Percentiles rank a stretch among this genome's conserved stretches.
Conservation (phyloP, 2,888 invertebrate genomes). For the Eudasyphora cyanicolor region DNA sequence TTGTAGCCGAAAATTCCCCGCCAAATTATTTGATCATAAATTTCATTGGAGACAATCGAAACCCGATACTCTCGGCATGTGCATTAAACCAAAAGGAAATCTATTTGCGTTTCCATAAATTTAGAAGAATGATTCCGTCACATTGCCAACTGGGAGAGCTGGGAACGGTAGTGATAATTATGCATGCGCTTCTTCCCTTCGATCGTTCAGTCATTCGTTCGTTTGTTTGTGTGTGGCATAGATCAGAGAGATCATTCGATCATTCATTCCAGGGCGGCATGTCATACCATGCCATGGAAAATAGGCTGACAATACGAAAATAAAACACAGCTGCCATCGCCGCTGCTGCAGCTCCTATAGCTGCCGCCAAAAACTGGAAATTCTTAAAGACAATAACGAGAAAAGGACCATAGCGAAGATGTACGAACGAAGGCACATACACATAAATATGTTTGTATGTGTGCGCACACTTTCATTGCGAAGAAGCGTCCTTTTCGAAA, state of each 20-base stretch:
- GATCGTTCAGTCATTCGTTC: no score
- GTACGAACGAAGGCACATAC: neutral
- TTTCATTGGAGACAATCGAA: neutral
- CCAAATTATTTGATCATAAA: neutral
- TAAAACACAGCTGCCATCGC: constrained; percentile 23
- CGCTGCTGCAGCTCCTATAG: constrained; percentile 21
- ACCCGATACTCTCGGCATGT: constrained; percentile 39
- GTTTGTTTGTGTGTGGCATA: constrained; percentile 30
- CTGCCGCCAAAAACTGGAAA: constrained; percentile 17
- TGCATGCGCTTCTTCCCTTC: no score
- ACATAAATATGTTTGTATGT: neutral
- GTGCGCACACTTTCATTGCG: neutral
- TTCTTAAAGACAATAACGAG: constrained; percentile 11
- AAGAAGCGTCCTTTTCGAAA: no score
- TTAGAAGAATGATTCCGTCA: neutral
- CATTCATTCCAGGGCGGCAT: constrained; percentile 23
- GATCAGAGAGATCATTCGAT: no score
- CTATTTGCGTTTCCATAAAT: constrained; percentile 41
- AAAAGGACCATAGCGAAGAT: constrained; percentile 42
- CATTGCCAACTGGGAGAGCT: neutral
- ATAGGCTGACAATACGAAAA: constrained; percentile 21
- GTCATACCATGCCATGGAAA: neutral
- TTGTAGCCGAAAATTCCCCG: no score
- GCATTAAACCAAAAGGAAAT: constrained; percentile 10
- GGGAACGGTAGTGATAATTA: constrained; percentile 35